A percentile compares a stretch with the other conserved stretches of the same genome.
Conservation (phyloP, 1,140 invertebrate species). For the Sycophaga agraensis region DNA sequence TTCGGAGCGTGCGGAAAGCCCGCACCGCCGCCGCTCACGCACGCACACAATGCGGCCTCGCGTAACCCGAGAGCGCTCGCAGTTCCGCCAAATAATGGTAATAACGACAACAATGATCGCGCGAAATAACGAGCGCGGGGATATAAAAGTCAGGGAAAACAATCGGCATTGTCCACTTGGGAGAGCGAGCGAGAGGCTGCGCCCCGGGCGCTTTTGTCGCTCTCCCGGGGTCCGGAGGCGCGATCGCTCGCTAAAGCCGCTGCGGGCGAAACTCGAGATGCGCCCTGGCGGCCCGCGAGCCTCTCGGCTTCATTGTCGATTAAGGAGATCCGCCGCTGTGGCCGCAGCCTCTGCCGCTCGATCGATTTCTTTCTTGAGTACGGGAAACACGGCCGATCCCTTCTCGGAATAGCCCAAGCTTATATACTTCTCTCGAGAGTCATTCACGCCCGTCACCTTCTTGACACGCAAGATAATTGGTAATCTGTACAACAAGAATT, state of each 20-base stretch:
- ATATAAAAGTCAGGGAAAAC: slow-evolving; percentile 30
- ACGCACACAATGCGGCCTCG: not conserved
- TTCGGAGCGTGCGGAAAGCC: too few species aligned
- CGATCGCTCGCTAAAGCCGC: too few species aligned
- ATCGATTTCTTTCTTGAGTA: not conserved
- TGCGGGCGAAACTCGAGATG: too few species aligned
- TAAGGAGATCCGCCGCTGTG: not conserved
- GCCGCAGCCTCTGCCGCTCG: not conserved
- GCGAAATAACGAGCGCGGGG: slow-evolving; percentile 23
- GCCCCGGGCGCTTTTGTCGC: not conserved
- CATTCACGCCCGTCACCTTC: too few species aligned
- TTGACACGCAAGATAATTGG: too few species aligned
- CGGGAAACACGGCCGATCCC: not conserved
- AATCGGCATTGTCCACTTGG: slow-evolving; percentile 17
- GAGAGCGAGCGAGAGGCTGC: not conserved
- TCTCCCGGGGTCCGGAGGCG: too few species aligned
- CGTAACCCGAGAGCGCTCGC: slow-evolving; percentile 19
- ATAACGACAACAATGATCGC: slow-evolving; percentile 27
- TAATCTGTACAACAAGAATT: too few species aligned
- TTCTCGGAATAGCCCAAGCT: too few species aligned
- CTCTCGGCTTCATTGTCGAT: slow-evolving; percentile 10
- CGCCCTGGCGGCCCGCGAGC: too few species aligned
- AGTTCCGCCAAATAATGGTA: slow-evolving; percentile 26
- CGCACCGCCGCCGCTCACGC: not conserved
- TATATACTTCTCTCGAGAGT: too few species aligned